Conservation (phyloP, 2,113 vertebrate genomes). For the Barnardius zonarius region DNA sequence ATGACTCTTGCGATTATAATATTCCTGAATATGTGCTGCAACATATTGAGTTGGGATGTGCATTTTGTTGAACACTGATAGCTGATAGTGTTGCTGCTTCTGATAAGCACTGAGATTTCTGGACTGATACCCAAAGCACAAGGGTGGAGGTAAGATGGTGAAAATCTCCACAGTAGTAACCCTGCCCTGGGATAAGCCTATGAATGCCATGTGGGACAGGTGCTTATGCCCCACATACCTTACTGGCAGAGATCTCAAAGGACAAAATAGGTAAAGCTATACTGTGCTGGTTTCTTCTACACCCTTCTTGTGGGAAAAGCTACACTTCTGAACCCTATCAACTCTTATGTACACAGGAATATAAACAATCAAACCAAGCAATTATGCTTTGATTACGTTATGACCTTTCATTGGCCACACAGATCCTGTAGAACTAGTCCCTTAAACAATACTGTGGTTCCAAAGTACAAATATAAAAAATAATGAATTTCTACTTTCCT, state of each 20-base stretch:
- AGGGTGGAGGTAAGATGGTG: neutral
- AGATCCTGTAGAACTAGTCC: neutral
- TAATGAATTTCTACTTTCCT: neutral
- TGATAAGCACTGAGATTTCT: neutral
- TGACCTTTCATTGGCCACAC: neutral
- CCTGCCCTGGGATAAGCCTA: neutral
- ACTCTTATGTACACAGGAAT: neutral
- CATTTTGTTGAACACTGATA: neutral
- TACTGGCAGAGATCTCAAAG: neutral
- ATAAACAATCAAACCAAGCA: neutral
- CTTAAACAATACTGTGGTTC: neutral
- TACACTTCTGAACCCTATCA: neutral
- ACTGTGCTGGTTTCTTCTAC: neutral
- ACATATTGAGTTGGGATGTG: neutral
- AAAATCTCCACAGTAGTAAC: neutral
- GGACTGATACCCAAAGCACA: neutral
- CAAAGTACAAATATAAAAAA: neutral
- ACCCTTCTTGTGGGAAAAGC: neutral
- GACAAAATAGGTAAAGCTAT: neutral
- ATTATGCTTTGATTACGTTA: neutral
- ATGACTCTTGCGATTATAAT: neutral
- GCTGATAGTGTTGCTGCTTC: neutral
- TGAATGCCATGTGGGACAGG: neutral
- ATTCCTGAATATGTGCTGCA: neutral
- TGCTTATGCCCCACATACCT: neutral